Evolutionary conservation across 2,888 invertebrate species (phyloP), one percentile per base, ranked within the genome.

Genomic region (Theretra japonica): DNA sequence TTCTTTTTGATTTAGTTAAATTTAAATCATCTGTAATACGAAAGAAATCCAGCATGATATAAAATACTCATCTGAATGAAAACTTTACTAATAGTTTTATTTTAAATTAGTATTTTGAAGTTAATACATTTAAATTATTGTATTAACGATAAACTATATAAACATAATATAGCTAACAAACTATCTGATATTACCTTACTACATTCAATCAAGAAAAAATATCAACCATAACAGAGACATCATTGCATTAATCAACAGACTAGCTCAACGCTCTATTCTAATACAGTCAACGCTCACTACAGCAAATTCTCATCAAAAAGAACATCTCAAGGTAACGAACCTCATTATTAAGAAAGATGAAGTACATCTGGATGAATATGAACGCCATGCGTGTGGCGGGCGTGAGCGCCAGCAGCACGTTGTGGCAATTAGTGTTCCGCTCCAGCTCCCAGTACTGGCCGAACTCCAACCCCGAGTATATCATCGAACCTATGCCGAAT

Each of bases 291-390:
- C n/a, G n/a, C n/a, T n/a, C n/a, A n/a, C n/a, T n/a, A n/a, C n/a
- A n/a, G 23, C 17, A 62, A 65, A 23, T 53, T 0, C n/a, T 53
- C 48, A 48, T 53, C 48, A 48, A 48, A n/a, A 53, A 53, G 28
- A 53, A 8, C 33, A 25, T 33, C 30, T 30, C 21, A 56, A 50
- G 70, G 30, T 50, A 70, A 79, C 81, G 0, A 87, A 98, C 98
- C 97, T 99, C 98, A 88, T 98, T 98, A 91, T 99, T 99, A 74
- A 99, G 96, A 95, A 99, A 99, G 91, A 99, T 98, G 93, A 99
- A 99, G 93, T 99, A 99, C 96, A 99, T 98, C 93, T 99, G 99
- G 84, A 98, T 97, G 91, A 99, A 99, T 83, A 98, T 99, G 94
- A 99, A 99, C 72, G 98, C 97, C 97, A 99, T 98, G 79, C 98